Conservation (phyloP, 2,888 invertebrate species). For the Drosophila quinaria region DNA sequence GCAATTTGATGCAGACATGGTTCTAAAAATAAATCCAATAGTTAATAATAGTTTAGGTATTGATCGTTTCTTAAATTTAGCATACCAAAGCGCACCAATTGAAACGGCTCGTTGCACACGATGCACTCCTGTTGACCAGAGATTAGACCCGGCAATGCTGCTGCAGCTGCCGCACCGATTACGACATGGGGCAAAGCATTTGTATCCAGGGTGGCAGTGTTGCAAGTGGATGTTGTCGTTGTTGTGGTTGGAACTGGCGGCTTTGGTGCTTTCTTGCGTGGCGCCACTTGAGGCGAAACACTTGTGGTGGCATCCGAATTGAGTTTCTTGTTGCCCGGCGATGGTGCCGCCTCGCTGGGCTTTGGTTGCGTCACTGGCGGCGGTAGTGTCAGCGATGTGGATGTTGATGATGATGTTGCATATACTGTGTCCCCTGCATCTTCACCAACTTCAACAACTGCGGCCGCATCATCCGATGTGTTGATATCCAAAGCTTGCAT, state of each 20-base stretch:
- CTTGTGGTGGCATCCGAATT: constrained; percentile 68
- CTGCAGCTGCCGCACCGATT: constrained; percentile 18
- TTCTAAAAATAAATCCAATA: constrained; percentile 79
- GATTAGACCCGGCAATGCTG: constrained; percentile 43
- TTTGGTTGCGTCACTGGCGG: constrained; percentile 53
- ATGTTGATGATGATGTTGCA: constrained; percentile 29
- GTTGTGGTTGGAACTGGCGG: constrained; percentile 58
- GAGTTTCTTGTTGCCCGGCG: constrained; percentile 76
- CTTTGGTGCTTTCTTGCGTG: constrained; percentile 79
- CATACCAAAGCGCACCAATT: constrained; percentile 87
- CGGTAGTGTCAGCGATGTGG: constrained; percentile 45
- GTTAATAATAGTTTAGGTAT: background rate
- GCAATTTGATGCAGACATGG: constrained; percentile 92
- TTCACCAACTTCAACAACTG: constrained; percentile 31
- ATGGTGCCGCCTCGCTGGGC: constrained; percentile 45
- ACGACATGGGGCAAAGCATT: background rate
- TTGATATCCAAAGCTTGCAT: constrained; percentile 65
- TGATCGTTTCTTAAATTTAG: background rate
- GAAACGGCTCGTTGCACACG: constrained; percentile 90
- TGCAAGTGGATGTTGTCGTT: constrained; percentile 6
- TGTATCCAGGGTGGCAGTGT: constrained; percentile 19
- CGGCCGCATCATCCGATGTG: constrained; percentile 21
- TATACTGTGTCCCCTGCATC: constrained; percentile 20
- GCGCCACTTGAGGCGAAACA: constrained; percentile 73
- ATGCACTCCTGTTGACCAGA: constrained; percentile 87